Conservation (phyloP, 2,888 invertebrate genomes). For the Dysmachus trigonus region DNA sequence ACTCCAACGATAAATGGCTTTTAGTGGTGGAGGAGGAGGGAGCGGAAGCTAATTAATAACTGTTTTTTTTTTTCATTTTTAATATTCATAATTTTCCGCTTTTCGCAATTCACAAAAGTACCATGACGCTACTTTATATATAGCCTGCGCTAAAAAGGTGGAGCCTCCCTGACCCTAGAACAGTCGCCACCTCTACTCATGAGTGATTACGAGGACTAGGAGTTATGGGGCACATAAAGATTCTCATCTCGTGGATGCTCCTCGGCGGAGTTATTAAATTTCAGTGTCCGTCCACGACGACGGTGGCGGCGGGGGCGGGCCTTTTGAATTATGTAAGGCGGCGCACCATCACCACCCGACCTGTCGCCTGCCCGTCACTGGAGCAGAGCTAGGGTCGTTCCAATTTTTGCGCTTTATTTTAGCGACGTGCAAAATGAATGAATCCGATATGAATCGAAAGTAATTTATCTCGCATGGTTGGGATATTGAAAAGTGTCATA, state of each 20-base stretch:
- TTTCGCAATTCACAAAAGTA: background rate
- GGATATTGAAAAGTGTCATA: slow-evolving; percentile 33
- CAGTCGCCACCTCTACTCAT: background rate
- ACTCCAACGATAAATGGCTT: background rate
- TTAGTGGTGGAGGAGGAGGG: background rate
- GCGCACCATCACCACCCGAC: background rate
- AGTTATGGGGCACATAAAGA: slow-evolving; percentile 26
- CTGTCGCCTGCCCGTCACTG: background rate
- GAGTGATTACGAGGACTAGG: slow-evolving; percentile 2
- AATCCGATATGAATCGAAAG: slow-evolving; percentile 13
- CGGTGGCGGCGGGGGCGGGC: background rate
- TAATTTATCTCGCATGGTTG: slow-evolving; percentile 9
- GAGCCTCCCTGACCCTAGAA: background rate
- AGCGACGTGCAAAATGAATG: background rate
- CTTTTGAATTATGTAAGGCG: background rate
- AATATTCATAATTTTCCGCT: background rate
- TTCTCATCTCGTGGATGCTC: slow-evolving; percentile 24
- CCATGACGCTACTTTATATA: background rate
- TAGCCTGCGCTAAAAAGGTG: background rate
- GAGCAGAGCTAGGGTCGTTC: background rate
- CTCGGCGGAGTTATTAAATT: slow-evolving; percentile 27
- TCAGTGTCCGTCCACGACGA: background rate
- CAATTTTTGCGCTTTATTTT: background rate
- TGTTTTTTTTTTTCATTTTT: background rate
- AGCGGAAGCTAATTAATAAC: background rate